A percentile compares a stretch with the other conserved stretches of the same genome.
phyloP scores from a whole-genome alignment of 1,140 invertebrate species.

The Marisa cornuarietis region DNA sequence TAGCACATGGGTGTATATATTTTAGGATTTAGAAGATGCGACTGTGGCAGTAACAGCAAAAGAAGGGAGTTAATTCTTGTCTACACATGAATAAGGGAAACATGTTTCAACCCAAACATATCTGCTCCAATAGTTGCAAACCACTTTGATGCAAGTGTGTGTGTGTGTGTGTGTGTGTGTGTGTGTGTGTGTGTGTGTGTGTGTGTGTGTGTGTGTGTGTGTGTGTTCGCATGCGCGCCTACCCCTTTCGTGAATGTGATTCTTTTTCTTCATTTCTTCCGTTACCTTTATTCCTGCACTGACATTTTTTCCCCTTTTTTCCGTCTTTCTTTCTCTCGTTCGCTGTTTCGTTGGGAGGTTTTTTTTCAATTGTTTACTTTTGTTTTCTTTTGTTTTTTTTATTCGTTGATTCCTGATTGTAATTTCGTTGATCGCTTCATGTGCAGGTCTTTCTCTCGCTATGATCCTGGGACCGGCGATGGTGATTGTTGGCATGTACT shows the following conservation, averaged over 20 bases:
- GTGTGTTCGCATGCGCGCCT: background rate
- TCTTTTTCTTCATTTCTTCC: background rate
- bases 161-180: no score
- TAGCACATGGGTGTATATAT: no score
- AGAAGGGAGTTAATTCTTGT: no score
- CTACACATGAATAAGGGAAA: no score
- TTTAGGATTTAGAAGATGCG: no score
- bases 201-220: background rate
- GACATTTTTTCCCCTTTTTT: background rate
- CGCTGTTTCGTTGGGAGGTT: no score
- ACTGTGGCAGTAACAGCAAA: no score
- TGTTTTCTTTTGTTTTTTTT: background rate
- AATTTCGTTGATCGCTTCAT: no score
- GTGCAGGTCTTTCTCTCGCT: slow-evolving; percentile 32
- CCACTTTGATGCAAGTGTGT: no score
- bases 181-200: background rate
- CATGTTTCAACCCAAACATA: no score
- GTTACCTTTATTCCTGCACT: no score
- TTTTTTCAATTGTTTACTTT: background rate
- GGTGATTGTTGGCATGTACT: slow-evolving; percentile 42
- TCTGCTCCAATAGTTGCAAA: no score
- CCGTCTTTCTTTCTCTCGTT: background rate
- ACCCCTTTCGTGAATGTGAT: background rate
- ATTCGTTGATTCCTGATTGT: background rate
- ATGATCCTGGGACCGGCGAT: slow-evolving; percentile 34